These are phyloP conservation scores for Lasaia peninsularis DNA, from an alignment of 1,140 invertebrate genomes.

Conservation along the genomic window DNA sequence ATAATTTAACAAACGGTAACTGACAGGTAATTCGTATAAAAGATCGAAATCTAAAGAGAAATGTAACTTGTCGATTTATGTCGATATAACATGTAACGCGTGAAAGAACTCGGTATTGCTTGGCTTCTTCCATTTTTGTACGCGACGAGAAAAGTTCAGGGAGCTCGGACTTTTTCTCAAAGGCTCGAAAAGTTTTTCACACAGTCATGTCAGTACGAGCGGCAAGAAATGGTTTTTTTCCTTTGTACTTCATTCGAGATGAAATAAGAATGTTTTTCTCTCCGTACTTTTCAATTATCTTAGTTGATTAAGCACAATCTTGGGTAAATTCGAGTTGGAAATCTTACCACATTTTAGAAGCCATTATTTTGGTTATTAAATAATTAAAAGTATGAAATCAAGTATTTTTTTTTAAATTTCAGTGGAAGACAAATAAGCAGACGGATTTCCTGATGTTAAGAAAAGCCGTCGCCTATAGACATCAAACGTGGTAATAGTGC, in stretches of 20 bases:
- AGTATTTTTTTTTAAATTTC: too few relatives aligned
- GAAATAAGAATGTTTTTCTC: conserved; percentile 9
- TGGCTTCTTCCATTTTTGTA: conserved; percentile 13
- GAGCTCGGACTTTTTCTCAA: conserved; percentile 24
- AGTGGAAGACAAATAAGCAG: too few relatives aligned
- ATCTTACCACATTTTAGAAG: too few relatives aligned
- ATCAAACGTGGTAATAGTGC: too few relatives aligned
- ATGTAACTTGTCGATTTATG: conserved; percentile 1
- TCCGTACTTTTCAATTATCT: not conserved
- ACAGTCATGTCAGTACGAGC: conserved; percentile 19
- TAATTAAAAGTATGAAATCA: too few relatives aligned
- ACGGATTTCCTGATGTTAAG: too few relatives aligned
- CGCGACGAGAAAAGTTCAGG: conserved; percentile 19
- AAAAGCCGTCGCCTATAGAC: too few relatives aligned
- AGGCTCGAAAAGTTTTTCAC: conserved; percentile 23
- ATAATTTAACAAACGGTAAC: not conserved
- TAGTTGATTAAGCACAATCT: not conserved
- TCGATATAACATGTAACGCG: conserved; percentile 18
- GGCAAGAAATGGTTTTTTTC: conserved; percentile 8
- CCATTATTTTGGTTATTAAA: too few relatives aligned
- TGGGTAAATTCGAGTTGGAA: too few relatives aligned
- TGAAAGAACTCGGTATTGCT: conserved; percentile 16
- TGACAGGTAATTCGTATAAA: conserved; percentile 6
- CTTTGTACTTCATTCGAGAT: not conserved
- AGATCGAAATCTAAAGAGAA: not conserved